phyloP scores from a whole-genome alignment of 92 coral and sea anemone species.

The Epizoanthus fatuus region DNA sequence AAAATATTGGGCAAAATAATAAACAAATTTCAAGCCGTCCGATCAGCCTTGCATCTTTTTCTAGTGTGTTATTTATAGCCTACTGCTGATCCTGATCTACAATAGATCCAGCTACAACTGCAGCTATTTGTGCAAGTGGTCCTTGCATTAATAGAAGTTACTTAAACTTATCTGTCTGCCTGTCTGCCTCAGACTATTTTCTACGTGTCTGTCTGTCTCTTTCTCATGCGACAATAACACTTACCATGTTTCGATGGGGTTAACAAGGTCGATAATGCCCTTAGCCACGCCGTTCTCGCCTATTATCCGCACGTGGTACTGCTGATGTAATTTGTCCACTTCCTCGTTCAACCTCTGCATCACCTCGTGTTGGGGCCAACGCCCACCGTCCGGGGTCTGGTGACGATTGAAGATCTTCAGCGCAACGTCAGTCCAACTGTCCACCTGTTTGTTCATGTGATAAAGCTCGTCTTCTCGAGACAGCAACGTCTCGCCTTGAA shows the following conservation, averaged over 20 bases:
- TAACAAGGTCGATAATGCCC: slow-evolving; percentile 94
- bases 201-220: too few relatives aligned
- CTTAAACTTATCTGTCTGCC: too few relatives aligned
- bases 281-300: slow-evolving; percentile 99
- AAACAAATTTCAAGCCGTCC: too few relatives aligned
- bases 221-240: neutral
- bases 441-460: slow-evolving; percentile 92
- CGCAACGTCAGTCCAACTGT: slow-evolving; percentile 98
- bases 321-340: slow-evolving; percentile 92
- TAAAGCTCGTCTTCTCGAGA: slow-evolving; percentile 90
- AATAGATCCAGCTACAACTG: too few relatives aligned
- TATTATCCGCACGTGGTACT: slow-evolving; percentile 90
- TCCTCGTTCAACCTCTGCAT: slow-evolving; percentile 83
- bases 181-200: too few relatives aligned
- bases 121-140: too few relatives aligned
- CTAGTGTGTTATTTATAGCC: too few relatives aligned
- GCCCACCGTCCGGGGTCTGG: slow-evolving; percentile 82
- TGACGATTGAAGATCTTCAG: slow-evolving; percentile 96
- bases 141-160: too few relatives aligned
- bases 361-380: slow-evolving; percentile 85
- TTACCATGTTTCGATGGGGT: slow-evolving; percentile 97
- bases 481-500: slow-evolving; percentile 80
- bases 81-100: too few relatives aligned
- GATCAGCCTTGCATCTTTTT: too few relatives aligned
- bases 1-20: too few relatives aligned